Conservation (phyloP, 1,140 invertebrate genomes). For the Drosophila prosaltans region DNA sequence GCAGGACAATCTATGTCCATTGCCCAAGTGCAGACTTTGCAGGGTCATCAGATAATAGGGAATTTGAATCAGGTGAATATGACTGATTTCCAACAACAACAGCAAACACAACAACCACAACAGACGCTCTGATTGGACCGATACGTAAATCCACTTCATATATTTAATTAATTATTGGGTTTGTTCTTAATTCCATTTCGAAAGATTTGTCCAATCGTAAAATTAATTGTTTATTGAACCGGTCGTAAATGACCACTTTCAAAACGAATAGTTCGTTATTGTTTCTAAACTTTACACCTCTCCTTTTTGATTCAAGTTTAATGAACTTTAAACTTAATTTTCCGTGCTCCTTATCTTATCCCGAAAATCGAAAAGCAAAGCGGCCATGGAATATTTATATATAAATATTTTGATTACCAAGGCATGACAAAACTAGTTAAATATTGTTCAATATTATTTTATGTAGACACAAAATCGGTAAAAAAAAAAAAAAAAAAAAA, state of each 20-base stretch:
- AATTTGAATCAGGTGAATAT: conserved; percentile 83
- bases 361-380: too few relatives aligned
- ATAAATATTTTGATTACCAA: too few relatives aligned
- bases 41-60: conserved; percentile 81
- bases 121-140: conserved; percentile 68
- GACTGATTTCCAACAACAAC: conserved; percentile 77
- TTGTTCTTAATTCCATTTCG: background rate
- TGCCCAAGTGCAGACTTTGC: conserved; percentile 82
- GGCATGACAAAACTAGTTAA: background rate
- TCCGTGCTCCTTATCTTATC: background rate
- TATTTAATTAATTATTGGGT: conserved; percentile 16
- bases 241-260: too few relatives aligned
- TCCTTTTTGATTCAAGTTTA: background rate
- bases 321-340: background rate
- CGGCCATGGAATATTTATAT: too few relatives aligned
- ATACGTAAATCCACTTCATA: conserved; percentile 39
- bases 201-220: background rate
- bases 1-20: conserved; percentile 77
- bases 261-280: too few relatives aligned
- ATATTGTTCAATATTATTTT: background rate
- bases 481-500: too few relatives aligned
- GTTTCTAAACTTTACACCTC: too few relatives aligned
- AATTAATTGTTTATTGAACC: background rate
- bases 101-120: conserved; percentile 65
- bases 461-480: background rate